A percentile compares a stretch with the other conserved stretches of the same genome.
Conservation (phyloP, 2,888 invertebrate genomes). For the Agrochola litura region DNA sequence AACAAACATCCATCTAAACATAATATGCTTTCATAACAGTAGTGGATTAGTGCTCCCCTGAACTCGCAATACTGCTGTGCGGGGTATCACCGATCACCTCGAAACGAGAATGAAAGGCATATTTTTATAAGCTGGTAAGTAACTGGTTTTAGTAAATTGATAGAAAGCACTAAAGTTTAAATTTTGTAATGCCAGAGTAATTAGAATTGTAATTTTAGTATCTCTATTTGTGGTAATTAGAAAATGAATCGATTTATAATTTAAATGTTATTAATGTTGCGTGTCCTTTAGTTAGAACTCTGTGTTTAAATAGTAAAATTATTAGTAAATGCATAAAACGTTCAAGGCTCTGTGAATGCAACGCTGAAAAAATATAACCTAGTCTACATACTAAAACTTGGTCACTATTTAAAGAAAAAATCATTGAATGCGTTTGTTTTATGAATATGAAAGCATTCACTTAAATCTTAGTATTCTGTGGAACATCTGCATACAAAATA, state of each 20-base stretch:
- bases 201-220: conserved; percentile 2
- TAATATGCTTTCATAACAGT: conserved; percentile 38
- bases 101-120: conserved; percentile 3
- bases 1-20: not conserved
- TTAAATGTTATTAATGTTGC: not conserved
- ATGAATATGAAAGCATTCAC: not conserved
- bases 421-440: not conserved
- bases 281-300: not conserved
- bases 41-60: conserved; percentile 36
- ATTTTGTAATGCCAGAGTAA: not conserved
- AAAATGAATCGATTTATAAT: conserved; percentile 1
- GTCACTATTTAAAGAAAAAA: not conserved
- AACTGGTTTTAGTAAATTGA: conserved; percentile 11
- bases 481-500: conserved; percentile 29
- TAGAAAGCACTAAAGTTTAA: not conserved
- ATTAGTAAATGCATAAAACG: not conserved
- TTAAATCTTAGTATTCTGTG: not conserved
- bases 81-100: conserved; percentile 3
- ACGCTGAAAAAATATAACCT: not conserved
- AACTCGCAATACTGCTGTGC: conserved; percentile 15
- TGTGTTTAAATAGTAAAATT: not conserved
- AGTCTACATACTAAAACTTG: not conserved
- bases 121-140: conserved; percentile 42
- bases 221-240: not conserved
- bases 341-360: too few relatives aligned